These are phyloP conservation scores for Dolichoris vasculosae DNA, from an alignment of 1,140 invertebrate species.

Conservation along the genomic window DNA sequence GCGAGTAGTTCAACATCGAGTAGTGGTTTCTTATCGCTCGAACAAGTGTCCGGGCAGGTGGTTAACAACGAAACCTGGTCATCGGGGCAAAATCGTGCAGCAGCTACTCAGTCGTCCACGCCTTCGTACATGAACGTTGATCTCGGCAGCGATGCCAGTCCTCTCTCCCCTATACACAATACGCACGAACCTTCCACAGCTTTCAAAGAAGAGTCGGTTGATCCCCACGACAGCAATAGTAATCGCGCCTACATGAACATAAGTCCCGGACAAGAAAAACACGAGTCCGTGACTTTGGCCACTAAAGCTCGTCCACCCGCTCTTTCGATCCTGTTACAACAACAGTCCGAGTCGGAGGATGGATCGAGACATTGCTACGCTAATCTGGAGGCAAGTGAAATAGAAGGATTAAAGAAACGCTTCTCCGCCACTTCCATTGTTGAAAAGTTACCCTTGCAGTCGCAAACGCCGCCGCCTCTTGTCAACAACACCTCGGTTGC, in stretches of 20 bases:
- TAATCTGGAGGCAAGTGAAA: slow-evolving; percentile 79
- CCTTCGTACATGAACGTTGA: slow-evolving; percentile 71
- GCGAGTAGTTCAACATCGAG: slow-evolving; percentile 64
- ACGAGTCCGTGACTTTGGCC: slow-evolving; percentile 20
- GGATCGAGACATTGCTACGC: slow-evolving; percentile 77
- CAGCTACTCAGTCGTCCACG: slow-evolving; percentile 46
- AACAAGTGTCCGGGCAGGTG: slow-evolving; percentile 51
- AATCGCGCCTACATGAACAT: slow-evolving; percentile 81
- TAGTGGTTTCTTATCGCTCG: slow-evolving; percentile 59
- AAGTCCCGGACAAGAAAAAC: slow-evolving; percentile 70
- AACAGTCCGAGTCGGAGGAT: slow-evolving; percentile 65
- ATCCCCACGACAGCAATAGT: slow-evolving; percentile 40
- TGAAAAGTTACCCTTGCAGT: slow-evolving; percentile 72
- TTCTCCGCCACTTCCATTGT: slow-evolving; percentile 63
- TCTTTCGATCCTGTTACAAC: slow-evolving; percentile 54
- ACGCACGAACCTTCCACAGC: slow-evolving; percentile 52
- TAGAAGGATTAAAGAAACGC: slow-evolving; percentile 72
- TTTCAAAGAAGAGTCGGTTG: slow-evolving; percentile 50
- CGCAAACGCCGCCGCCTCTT: slow-evolving; percentile 70
- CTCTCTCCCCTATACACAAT: slow-evolving; percentile 66
- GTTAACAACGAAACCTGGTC: neutral
- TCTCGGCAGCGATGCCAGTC: slow-evolving; percentile 62
- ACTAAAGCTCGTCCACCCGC: slow-evolving; percentile 58
- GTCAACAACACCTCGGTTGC: slow-evolving; percentile 66
- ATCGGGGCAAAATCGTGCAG: slow-evolving; percentile 9